phyloP scores from a whole-genome alignment of 2,113 vertebrate species.

The Hydropotes inermis region DNA sequence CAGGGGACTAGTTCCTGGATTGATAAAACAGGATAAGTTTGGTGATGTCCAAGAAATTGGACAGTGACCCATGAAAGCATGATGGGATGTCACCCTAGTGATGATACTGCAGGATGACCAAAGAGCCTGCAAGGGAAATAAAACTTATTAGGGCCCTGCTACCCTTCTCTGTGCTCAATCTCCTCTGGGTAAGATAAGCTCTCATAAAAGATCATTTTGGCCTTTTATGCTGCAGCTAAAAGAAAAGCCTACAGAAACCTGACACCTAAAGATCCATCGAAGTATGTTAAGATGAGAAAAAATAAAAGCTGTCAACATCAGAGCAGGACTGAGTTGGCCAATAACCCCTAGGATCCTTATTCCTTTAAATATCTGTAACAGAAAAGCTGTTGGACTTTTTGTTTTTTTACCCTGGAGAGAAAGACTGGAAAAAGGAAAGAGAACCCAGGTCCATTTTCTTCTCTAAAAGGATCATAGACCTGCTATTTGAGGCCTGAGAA shows the following conservation, averaged over 20 bases:
- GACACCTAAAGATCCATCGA: constrained; percentile 8
- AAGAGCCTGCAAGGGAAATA: background rate
- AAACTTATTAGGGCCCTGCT: background rate
- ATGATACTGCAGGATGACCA: background rate
- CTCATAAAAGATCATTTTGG: background rate
- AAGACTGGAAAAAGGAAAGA: constrained; percentile 27
- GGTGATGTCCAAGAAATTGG: background rate
- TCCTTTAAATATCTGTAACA: constrained; percentile 48
- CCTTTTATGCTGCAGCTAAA: constrained; percentile 50
- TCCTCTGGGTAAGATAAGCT: background rate
- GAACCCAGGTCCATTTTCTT: background rate
- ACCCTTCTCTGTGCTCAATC: background rate
- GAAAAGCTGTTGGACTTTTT: constrained; percentile 35
- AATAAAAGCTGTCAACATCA: constrained; percentile 61
- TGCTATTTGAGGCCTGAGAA: constrained; percentile 51
- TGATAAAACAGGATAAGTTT: background rate
- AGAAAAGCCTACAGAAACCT: constrained; percentile 17
- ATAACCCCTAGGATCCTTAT: constrained; percentile 21
- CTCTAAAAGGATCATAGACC: constrained; percentile 40
- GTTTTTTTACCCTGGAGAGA: background rate
- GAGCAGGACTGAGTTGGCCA: constrained; percentile 39
- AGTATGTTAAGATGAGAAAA: constrained; percentile 28
- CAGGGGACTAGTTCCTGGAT: background rate
- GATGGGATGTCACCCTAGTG: background rate
- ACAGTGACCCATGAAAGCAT: background rate